Percentiles rank a stretch among this genome's conserved stretches.
Conservation (phyloP, 2,888 invertebrate genomes). For the Branchinecta sandiegonensis region DNA sequence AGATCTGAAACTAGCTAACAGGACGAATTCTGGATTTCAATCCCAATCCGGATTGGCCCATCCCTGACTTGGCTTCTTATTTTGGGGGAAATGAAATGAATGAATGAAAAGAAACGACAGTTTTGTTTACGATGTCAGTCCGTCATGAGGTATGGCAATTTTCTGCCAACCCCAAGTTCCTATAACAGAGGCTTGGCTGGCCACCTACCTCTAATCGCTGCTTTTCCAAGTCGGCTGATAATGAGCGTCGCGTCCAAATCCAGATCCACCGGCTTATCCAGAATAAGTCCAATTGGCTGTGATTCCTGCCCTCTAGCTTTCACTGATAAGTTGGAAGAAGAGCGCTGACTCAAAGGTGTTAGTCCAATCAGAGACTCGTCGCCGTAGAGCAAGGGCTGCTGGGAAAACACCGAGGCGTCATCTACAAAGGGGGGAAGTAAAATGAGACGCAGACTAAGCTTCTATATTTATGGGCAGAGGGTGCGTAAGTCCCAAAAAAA, state of each 20-base stretch:
- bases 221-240: constrained; percentile 30
- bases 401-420: background rate
- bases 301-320: background rate
- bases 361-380: constrained; percentile 4
- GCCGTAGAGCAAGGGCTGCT: background rate
- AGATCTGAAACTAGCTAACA: no score
- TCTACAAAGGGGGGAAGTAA: no score
- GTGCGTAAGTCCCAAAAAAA: no score
- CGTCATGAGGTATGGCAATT: background rate
- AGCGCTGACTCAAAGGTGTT: constrained; percentile 8
- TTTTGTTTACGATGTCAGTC: no score
- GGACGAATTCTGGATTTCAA: no score
- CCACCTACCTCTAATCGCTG: constrained; percentile 31
- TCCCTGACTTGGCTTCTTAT: no score
- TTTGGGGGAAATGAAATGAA: no score
- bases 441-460: no score
- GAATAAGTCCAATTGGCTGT: background rate
- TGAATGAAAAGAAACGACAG: no score
- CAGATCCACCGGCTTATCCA: constrained; percentile 17
- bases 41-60: no score
- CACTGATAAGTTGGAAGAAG: background rate
- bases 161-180: background rate
- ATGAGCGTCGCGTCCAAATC: constrained; percentile 25
- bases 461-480: no score
- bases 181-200: no score